These are phyloP conservation scores for Nesoenas mayeri DNA, from an alignment of 2,113 vertebrate species.

Conservation along the genomic window DNA sequence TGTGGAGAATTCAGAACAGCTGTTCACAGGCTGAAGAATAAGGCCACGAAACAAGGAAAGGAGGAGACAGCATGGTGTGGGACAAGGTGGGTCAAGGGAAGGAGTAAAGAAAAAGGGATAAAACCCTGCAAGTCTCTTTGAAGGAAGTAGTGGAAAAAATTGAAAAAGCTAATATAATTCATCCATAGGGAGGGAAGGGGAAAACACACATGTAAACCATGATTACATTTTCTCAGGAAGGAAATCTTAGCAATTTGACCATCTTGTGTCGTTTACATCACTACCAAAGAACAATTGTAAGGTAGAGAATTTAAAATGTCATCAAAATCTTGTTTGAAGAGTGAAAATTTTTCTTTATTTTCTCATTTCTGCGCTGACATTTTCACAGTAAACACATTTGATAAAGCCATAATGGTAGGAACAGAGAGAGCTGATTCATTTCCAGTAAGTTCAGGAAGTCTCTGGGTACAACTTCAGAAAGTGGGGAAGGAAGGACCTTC, in stretches of 20 bases:
- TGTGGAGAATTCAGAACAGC: background rate
- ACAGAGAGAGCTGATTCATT: background rate
- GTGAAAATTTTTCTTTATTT: background rate
- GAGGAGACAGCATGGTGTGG: rapidly evolving
- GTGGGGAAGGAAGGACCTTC: background rate
- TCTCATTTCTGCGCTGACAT: background rate
- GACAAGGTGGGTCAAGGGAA: background rate
- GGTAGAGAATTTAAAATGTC: background rate
- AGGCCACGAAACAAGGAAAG: background rate
- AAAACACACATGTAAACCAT: background rate
- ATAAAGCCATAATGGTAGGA: background rate
- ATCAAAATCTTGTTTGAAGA: background rate
- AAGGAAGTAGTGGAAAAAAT: background rate
- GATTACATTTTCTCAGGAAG: background rate
- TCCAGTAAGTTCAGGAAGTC: background rate
- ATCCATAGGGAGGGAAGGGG: background rate
- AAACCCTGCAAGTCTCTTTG: background rate
- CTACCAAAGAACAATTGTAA: background rate
- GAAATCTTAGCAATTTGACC: background rate
- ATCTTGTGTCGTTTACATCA: background rate
- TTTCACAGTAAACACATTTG: background rate
- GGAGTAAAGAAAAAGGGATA: background rate
- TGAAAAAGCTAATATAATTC: background rate
- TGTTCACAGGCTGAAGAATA: background rate
- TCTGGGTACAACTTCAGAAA: background rate